phyloP scores from a whole-genome alignment of 2,888 invertebrate species.

The Lasioglossum zephyrum region DNA sequence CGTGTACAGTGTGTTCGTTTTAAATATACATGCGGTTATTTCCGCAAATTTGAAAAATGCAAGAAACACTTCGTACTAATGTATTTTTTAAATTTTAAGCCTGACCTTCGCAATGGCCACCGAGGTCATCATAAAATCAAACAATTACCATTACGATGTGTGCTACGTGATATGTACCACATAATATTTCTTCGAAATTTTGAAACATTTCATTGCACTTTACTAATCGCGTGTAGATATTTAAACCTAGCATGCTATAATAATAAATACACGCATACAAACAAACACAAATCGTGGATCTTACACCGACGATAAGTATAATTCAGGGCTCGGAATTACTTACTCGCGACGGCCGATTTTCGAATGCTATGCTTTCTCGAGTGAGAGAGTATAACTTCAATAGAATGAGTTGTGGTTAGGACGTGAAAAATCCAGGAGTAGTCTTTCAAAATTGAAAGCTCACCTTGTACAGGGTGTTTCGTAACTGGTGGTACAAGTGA shows the following conservation, averaged over 20 bases:
- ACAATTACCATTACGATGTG: not conserved
- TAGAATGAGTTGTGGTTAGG: too few relatives aligned
- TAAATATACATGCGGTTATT: not conserved
- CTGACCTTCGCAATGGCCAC: not conserved
- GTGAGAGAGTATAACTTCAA: too few relatives aligned
- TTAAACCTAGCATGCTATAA: not conserved
- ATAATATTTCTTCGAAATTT: not conserved
- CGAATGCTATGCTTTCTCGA: too few relatives aligned
- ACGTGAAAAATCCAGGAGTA: too few relatives aligned
- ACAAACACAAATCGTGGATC: conserved; percentile 19
- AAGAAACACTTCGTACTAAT: not conserved
- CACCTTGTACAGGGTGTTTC: too few relatives aligned
- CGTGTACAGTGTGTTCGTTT: not conserved
- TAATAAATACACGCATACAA: conserved; percentile 4
- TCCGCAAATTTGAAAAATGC: not conserved
- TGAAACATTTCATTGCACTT: not conserved
- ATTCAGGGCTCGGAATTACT: too few relatives aligned
- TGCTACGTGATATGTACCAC: not conserved
- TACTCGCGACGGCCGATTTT: too few relatives aligned
- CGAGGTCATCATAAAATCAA: not conserved
- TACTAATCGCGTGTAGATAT: not conserved
- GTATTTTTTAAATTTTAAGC: not conserved
- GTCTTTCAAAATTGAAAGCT: too few relatives aligned
- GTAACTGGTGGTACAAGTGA: too few relatives aligned
- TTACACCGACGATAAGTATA: conserved; percentile 11